Base-by-base conservation (phyloP, 2,888 invertebrate species). In the Stenoptilia bipunctidactyla region DNA sequence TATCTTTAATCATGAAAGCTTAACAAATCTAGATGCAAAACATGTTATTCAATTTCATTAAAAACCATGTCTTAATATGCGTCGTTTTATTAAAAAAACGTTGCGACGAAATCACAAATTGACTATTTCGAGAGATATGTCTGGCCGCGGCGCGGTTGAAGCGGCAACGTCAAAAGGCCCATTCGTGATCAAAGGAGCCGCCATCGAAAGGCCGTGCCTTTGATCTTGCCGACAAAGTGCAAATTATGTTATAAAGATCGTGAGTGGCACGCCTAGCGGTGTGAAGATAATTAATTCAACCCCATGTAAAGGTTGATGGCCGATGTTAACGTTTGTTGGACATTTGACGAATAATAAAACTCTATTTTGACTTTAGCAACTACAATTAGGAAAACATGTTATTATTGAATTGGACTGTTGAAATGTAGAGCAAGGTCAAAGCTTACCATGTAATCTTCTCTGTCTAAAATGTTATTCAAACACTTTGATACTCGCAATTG, bases 221-320 rank as follows among this genome's bases (percentile, higher is more conserved):
- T 84, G 83, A 84, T 82, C 73, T 76, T 61, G 61, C 83, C 82
- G 83, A 64, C 66, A 71, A 82, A 83, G 83, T 84, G 85, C 85
- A 84, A 85, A 85, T 85, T 85, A 85, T 83, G 80, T 82, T 83
- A 80, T 83, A 82, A 80, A 82, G 80, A 79, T 79, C 75, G 74
- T 69, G 75, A 75, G 73, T 71, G 73, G 71, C 68, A 65, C 66
- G 69, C 63, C 63, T 64, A 70, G 66, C 71, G 60, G 67, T 61
- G 58, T 66, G 69, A 67, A 60, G 68, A 61, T 80, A 77, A 82
- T 82, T 82, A 80, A 79, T 80, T 80, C 74, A 73, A 72, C 63
- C 62, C 63, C 30, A 30, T 30, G n/a, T 30, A 10, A 25, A 30
- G 30, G 30, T 30, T 30, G 30, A 30, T 10, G 30, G 6, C 30